Base-by-base conservation (phyloP, 2,113 vertebrate species). In the Phaetusa simplex region DNA sequence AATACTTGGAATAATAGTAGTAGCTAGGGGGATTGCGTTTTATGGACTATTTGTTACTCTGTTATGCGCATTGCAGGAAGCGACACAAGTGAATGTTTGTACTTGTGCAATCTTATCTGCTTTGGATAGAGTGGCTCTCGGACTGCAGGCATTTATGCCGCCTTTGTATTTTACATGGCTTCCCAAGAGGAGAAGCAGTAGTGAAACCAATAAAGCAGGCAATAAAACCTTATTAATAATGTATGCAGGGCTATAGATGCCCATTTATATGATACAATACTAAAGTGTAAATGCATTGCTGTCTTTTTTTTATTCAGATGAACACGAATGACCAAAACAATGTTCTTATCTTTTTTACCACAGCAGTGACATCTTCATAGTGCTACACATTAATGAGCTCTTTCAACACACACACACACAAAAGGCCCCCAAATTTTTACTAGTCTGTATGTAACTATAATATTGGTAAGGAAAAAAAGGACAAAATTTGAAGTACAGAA, bases 141-240 rank as follows among this genome's bases (percentile, higher is more conserved):
- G 96, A 96, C 89, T 15, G 56, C 52, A 30, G 52, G 78, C 71
- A 30, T 96, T 96, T 93, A 80, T 96, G 88, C 95, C 88, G 90
- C 81, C 96, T 97, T 92, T 84, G 94, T 94, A 89, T 97, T 97
- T 97, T 97, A 94, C 91, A 70, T 72, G 82, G 87, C 90, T 97
- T 98, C 98, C 98, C 97, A 47, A 88, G 98, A 98, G 98, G 91
- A 97, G 95, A 90, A 91, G 59, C 94, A 97, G 93, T 85, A 90
- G 89, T 91, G 96, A 97, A 98, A 96, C 97, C 98, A 98, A 98
- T 98, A 98, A 98, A 98, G 93, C 88, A 96, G 76, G 97, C 97
- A 97, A 98, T 98, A 97, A 98, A 97, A 72, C 40, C 2, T 1
- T 96, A 98, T 98, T 98, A 98, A 98, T 98, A 98, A 98, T 98